phyloP scores from a whole-genome alignment of 2,888 invertebrate genomes.

The Drosophila differens region DNA sequence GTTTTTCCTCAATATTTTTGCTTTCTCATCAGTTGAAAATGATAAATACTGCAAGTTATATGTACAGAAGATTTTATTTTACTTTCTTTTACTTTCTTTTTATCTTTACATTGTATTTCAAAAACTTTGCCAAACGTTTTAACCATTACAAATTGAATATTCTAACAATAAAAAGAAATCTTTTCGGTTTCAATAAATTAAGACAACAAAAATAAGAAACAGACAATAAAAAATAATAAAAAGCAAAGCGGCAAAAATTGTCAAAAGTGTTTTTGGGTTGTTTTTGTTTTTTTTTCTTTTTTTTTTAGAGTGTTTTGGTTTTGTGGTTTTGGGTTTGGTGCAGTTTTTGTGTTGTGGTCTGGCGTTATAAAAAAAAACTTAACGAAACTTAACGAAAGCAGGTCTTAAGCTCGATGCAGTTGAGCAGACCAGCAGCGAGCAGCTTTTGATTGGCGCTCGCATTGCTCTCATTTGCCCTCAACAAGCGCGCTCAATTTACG shows the following conservation, averaged over 20 bases:
- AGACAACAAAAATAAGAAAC: conserved; percentile 25
- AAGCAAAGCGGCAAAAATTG: conserved; percentile 43
- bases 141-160: conserved; percentile 26
- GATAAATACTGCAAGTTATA: conserved; percentile 80
- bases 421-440: conserved; percentile 2
- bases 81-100: conserved; percentile 18
- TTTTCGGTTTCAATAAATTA: conserved; percentile 49
- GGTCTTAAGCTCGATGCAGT: conserved; percentile 27
- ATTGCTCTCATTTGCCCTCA: background rate
- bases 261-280: conserved; percentile 5
- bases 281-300: background rate
- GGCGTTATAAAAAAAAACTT: conserved; percentile 37
- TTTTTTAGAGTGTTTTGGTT: conserved; percentile 18
- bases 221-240: conserved; percentile 4
- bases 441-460: background rate
- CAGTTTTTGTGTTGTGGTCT: conserved; percentile 24
- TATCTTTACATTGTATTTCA: conserved; percentile 37
- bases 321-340: conserved; percentile 13
- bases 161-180: conserved; percentile 19
- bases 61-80: conserved; percentile 62
- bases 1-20: conserved; percentile 26
- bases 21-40: conserved; percentile 56
- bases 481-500: background rate
- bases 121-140: conserved; percentile 48
- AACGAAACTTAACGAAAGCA: conserved; percentile 69